Conservation (phyloP, 2,888 invertebrate species). For the Stenoptilia bipunctidactyla region DNA sequence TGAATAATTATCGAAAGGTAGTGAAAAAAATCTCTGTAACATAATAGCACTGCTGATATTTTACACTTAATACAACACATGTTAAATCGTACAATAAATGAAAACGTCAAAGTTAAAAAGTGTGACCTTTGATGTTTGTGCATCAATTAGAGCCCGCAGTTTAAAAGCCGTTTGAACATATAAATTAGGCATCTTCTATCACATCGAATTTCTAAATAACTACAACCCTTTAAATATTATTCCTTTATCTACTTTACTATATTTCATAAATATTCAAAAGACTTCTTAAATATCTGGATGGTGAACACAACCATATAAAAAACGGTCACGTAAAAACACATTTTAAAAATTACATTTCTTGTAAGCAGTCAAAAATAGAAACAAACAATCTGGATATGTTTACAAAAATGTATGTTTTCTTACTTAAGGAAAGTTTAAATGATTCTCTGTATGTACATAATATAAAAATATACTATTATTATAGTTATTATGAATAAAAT, state of each 20-base stretch:
- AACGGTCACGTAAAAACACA: too few relatives aligned
- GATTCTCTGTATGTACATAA: slow-evolving; percentile 51
- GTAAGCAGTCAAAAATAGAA: background rate
- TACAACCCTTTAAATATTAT: slow-evolving; percentile 28
- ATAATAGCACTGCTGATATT: too few relatives aligned
- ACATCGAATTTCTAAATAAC: slow-evolving; percentile 47
- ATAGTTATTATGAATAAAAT: slow-evolving; percentile 35
- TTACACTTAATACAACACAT: too few relatives aligned
- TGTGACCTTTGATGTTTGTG: slow-evolving; percentile 45
- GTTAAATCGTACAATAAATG: too few relatives aligned
- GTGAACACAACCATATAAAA: background rate
- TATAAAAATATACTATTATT: slow-evolving; percentile 50
- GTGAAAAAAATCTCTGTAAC: too few relatives aligned
- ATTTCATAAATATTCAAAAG: slow-evolving; percentile 2
- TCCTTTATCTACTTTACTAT: slow-evolving; percentile 3
- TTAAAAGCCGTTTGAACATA: slow-evolving; percentile 31
- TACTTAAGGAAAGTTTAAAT: slow-evolving; percentile 29
- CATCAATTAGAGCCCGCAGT: slow-evolving; percentile 53
- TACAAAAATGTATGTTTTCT: slow-evolving; percentile 31
- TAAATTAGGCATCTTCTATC: slow-evolving; percentile 54
- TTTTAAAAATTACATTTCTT: background rate
- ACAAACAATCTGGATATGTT: slow-evolving; percentile 8
- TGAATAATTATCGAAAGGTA: too few relatives aligned
- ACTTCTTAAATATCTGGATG: background rate
- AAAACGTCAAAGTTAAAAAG: too few relatives aligned